Evolutionary conservation across 1,140 invertebrate genomes (phyloP), one percentile per base, ranked within the genome.

Genomic region (Caenorhabditis brenneri): DNA sequence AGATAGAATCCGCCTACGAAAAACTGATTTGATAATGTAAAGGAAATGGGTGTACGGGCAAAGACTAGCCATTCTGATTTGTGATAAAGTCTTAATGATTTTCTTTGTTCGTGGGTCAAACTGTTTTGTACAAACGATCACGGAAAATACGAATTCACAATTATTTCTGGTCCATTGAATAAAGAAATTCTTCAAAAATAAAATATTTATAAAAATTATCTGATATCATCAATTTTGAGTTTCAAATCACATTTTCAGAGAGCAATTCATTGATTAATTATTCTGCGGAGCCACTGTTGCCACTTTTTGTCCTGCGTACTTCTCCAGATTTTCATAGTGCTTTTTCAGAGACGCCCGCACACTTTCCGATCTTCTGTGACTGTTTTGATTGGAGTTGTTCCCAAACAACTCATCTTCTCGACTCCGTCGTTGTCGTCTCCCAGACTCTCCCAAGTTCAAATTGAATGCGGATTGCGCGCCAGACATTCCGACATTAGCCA

Each of bases 291-390:
- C 78, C 1, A 84, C 74, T 0, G 74, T 33, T 9, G 83, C 83
- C 10, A 80, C 83, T 22, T 80, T 84, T 51, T 84, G 74, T 5
- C 83, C 83, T 1, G 55, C 51, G 24, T 80, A 84, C 39, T 80
- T 79, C 27, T 84, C 53, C 9, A 84, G 39, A 65, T 55, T 55
- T 36, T 84, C 74, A 29, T 78, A 84, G 27, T 84, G 83, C 15
- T 80, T 84, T 27, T 80, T 84, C 12, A 84, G 78, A 19, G 51
- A 33, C 0, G 83, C 48, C 7, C 83, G 78, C n/a, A 84, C 83
- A 33, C 24, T 49, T 22, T 84, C 83, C 12, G 80, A 55, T 49
- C 83, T 53, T 22, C 46, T 16, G 6, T 74, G 24, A 22, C 60
- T 82, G 9, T 74, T 82, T 12, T 36, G 58, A 49, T 58, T 74